Conservation (phyloP, 2,888 invertebrate species). For the Hyposoter didymator region DNA sequence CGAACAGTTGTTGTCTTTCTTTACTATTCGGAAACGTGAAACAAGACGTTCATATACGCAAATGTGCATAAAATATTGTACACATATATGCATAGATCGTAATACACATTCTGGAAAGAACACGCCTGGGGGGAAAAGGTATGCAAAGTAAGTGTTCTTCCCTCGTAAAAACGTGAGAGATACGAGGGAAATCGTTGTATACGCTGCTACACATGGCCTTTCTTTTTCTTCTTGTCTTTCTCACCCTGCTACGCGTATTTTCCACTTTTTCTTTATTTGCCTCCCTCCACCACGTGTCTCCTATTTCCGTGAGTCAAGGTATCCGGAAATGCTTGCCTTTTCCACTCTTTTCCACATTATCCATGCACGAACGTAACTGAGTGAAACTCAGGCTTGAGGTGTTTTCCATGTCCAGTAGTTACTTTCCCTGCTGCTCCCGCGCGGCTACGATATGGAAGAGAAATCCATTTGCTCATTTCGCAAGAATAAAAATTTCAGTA, state of each 20-base stretch:
- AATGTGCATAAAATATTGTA: conserved; percentile 41
- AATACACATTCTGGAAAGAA: conserved; percentile 36
- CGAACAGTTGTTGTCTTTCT: conserved; percentile 10
- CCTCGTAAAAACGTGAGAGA: conserved; percentile 58
- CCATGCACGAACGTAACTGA: conserved; percentile 25
- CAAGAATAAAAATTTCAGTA: conserved; percentile 43
- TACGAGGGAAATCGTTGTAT: conserved; percentile 63
- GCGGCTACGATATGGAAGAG: neutral
- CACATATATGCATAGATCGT: conserved; percentile 27
- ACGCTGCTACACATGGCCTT: conserved; percentile 24
- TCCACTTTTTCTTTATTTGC: conserved; percentile 4
- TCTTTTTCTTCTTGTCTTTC: conserved; percentile 16
- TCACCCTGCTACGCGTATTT: neutral
- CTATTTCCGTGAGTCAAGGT: conserved; percentile 22
- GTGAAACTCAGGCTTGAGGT: conserved; percentile 47
- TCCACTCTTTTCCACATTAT: conserved; percentile 36
- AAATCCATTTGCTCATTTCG: conserved; percentile 50
- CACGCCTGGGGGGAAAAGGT: conserved; percentile 37
- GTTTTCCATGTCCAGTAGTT: conserved; percentile 56
- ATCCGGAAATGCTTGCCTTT: conserved; percentile 42
- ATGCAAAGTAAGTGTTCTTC: conserved; percentile 62
- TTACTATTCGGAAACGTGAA: conserved; percentile 30
- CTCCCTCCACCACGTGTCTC: conserved; percentile 3
- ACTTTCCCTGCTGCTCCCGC: neutral
- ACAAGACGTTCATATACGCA: conserved; percentile 27